These are phyloP conservation scores for Sandelia bainsii DNA, from an alignment of 2,797 vertebrate species.

Conservation along the genomic window DNA sequence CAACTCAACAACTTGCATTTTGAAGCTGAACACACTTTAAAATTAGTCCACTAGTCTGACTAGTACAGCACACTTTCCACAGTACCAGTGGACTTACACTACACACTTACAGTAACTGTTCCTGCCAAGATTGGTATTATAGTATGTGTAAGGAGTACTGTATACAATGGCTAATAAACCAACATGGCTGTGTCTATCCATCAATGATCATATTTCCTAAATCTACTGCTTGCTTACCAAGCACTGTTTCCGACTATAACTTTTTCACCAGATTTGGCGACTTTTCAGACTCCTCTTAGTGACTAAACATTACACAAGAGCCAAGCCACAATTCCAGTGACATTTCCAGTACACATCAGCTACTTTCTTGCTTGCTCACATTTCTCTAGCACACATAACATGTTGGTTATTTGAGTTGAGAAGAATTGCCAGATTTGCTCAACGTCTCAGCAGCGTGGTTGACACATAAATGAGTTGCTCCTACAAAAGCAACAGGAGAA, in stretches of 20 bases:
- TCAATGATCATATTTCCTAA: not conserved
- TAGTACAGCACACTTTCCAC: no score
- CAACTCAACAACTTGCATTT: no score
- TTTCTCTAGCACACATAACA: conserved; percentile 42
- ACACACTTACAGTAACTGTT: no score
- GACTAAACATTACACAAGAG: conserved; percentile 36
- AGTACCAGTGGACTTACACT: no score
- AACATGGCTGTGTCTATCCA: conserved; percentile 8
- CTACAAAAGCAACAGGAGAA: conserved; percentile 9
- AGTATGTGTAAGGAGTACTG: not conserved
- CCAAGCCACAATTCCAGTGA: conserved; percentile 43
- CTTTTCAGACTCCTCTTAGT: conserved; percentile 34
- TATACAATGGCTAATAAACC: conserved; percentile 5
- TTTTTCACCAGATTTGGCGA: conserved; percentile 46
- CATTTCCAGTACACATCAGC: conserved; percentile 56
- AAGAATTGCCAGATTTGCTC: conserved; percentile 36
- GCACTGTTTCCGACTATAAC: conserved; percentile 45
- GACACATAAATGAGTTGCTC: conserved; percentile 47
- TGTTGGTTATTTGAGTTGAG: conserved; percentile 27
- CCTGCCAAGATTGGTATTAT: no score
- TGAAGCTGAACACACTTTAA: no score
- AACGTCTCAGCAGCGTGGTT: conserved; percentile 26
- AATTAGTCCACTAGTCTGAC: no score
- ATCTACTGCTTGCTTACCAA: not conserved
- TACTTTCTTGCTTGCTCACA: conserved; percentile 35